phyloP scores from a whole-genome alignment of 1,140 invertebrate species.

The Ganaspis sp. region DNA sequence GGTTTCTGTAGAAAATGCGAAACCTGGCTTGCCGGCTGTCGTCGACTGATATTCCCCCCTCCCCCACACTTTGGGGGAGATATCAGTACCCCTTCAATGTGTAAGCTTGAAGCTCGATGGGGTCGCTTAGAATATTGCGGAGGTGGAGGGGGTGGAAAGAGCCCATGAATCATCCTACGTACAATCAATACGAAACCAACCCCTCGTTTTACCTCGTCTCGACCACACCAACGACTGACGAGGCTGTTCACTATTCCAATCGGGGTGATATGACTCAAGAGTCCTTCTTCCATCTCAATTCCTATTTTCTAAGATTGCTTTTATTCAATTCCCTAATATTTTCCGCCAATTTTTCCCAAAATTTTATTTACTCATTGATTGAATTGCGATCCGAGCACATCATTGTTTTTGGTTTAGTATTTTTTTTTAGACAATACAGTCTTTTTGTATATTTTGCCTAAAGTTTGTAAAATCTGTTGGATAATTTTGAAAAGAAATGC shows the following conservation, averaged over 20 bases:
- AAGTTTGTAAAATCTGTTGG: too few relatives aligned
- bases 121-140: slow-evolving; percentile 63
- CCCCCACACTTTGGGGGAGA: slow-evolving; percentile 21
- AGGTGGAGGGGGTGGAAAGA: slow-evolving; percentile 47
- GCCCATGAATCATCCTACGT: slow-evolving; percentile 69
- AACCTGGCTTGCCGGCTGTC: slow-evolving; percentile 35
- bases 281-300: not conserved
- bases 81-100: slow-evolving; percentile 4
- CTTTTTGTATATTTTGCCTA: too few relatives aligned
- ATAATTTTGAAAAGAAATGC: too few relatives aligned
- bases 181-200: slow-evolving; percentile 66
- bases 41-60: slow-evolving; percentile 51
- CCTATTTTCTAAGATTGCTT: not conserved
- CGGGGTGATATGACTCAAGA: slow-evolving; percentile 27
- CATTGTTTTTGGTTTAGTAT: too few relatives aligned
- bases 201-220: slow-evolving; percentile 52
- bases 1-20: slow-evolving; percentile 10
- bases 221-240: slow-evolving; percentile 32
- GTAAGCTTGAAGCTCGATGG: slow-evolving; percentile 41
- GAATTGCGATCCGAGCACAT: too few relatives aligned
- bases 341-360: not conserved
- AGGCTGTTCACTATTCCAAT: slow-evolving; percentile 43
- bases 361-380: not conserved
- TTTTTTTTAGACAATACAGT: too few relatives aligned
- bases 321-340: not conserved